Conservation (phyloP, 2,888 invertebrate genomes). For the Hybos culiciformis region DNA sequence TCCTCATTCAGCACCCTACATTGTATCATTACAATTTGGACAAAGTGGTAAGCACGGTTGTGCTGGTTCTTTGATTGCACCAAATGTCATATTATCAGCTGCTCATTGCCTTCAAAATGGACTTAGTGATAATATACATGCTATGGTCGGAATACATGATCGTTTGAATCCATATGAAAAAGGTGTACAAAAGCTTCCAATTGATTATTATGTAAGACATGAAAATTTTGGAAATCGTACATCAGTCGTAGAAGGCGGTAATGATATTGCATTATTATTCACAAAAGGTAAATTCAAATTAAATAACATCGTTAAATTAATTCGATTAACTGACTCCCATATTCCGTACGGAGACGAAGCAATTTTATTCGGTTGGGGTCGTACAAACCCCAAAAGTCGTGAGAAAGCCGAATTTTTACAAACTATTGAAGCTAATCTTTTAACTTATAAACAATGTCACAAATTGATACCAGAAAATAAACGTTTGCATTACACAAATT, state of each 20-base stretch:
- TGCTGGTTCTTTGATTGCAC: slow-evolving; percentile 35
- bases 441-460: slow-evolving; percentile 18
- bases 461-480: slow-evolving; percentile 16
- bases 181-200: slow-evolving; percentile 21
- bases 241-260: slow-evolving; percentile 22
- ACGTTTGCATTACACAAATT: slow-evolving; percentile 18
- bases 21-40: slow-evolving; percentile 28
- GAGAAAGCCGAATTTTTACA: slow-evolving; percentile 21
- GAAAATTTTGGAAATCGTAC: slow-evolving; percentile 16
- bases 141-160: slow-evolving; percentile 34
- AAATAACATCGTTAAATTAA: slow-evolving; percentile 23
- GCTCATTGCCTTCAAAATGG: slow-evolving; percentile 27
- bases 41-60: slow-evolving; percentile 27
- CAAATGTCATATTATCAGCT: slow-evolving; percentile 34
- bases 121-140: slow-evolving; percentile 18
- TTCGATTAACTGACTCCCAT: slow-evolving; percentile 8
- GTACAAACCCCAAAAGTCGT: slow-evolving; percentile 17
- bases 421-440: slow-evolving; percentile 21
- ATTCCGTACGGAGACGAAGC: slow-evolving; percentile 7
- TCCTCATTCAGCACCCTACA: slow-evolving; percentile 35
- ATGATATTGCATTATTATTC: slow-evolving; percentile 42
- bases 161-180: slow-evolving; percentile 18
- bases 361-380: slow-evolving; percentile 24
- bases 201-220: slow-evolving; percentile 28
- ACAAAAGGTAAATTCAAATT: slow-evolving; percentile 23